Conservation (phyloP, 2,797 vertebrate species). For the Sphenodon punctatus region DNA sequence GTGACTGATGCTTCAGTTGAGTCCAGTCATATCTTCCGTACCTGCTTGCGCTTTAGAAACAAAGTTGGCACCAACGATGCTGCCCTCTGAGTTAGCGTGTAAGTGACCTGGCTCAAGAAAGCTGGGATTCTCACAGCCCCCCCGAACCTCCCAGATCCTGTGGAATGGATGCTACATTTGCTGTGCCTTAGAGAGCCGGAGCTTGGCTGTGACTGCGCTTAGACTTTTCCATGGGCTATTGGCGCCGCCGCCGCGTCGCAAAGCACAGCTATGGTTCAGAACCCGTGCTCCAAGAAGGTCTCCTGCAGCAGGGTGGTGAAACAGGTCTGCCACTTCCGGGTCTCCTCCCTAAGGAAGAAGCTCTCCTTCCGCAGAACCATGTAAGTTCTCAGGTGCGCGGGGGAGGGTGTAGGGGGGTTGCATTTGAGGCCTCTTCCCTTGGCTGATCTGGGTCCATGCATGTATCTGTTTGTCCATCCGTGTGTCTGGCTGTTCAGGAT, state of each 20-base stretch:
- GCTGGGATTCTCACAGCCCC: fast-evolving
- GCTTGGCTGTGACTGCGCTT: fast-evolving
- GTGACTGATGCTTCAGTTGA: background rate
- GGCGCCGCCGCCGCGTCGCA: background rate
- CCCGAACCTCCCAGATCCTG: too few relatives aligned
- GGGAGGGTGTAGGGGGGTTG: fast-evolving
- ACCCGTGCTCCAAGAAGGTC: slow-evolving; percentile 2
- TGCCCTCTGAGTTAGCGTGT: background rate
- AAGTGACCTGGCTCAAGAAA: background rate
- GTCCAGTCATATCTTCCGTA: background rate
- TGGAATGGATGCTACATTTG: background rate
- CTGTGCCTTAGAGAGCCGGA: background rate
- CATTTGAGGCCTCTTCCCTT: background rate
- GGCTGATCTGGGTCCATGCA: background rate
- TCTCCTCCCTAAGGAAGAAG: slow-evolving; percentile 80
- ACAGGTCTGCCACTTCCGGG: slow-evolving; percentile 71
- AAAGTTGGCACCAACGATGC: background rate
- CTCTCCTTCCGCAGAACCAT: slow-evolving; percentile 73
- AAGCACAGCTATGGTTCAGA: slow-evolving; percentile 75
- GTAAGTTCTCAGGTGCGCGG: slow-evolving; percentile 67
- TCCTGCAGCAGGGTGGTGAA: slow-evolving; percentile 63
- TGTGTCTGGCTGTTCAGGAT: background rate
- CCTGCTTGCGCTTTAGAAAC: background rate
- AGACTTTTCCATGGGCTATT: background rate
- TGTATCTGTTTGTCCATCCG: background rate